These are phyloP conservation scores for Etheostoma cragini DNA, from an alignment of 2,113 vertebrate genomes.

Conservation along the genomic window DNA sequence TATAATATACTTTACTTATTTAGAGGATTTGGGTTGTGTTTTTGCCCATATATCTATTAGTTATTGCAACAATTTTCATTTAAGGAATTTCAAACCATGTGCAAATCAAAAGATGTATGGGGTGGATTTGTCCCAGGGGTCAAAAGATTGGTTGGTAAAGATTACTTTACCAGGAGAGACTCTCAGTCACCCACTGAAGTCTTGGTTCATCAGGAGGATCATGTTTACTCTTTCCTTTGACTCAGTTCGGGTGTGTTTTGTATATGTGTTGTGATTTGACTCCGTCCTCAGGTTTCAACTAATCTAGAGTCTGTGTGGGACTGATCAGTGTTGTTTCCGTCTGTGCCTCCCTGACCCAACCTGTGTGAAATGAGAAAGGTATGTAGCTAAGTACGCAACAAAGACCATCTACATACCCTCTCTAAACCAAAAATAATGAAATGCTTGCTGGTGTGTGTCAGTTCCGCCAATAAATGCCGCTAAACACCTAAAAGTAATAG, in stretches of 20 bases:
- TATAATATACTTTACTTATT: too few species aligned
- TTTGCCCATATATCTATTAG: too few species aligned
- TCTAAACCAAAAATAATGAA: background rate
- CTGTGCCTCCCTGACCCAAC: background rate
- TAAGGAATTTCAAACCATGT: background rate
- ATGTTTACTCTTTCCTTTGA: background rate
- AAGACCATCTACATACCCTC: background rate
- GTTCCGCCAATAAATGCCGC: background rate
- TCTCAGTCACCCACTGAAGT: constrained; percentile 21
- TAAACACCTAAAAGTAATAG: background rate
- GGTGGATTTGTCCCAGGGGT: constrained; percentile 9
- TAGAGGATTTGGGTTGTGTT: too few species aligned
- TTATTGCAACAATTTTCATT: background rate
- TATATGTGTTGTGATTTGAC: background rate
- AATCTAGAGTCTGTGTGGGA: background rate
- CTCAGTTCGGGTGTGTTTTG: constrained; percentile 13
- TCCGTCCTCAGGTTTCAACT: constrained; percentile 12
- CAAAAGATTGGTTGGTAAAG: constrained; percentile 18
- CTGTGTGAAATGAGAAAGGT: background rate
- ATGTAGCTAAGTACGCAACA: background rate
- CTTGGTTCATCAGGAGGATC: constrained; percentile 12
- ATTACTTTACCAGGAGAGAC: constrained; percentile 8
- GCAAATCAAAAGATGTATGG: constrained; percentile 3
- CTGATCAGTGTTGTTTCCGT: constrained; percentile 9
- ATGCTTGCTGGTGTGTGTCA: background rate